Evolutionary conservation across 2,888 invertebrate genomes (phyloP).

Genomic region (Eueremaeus valkanovi): DNA sequence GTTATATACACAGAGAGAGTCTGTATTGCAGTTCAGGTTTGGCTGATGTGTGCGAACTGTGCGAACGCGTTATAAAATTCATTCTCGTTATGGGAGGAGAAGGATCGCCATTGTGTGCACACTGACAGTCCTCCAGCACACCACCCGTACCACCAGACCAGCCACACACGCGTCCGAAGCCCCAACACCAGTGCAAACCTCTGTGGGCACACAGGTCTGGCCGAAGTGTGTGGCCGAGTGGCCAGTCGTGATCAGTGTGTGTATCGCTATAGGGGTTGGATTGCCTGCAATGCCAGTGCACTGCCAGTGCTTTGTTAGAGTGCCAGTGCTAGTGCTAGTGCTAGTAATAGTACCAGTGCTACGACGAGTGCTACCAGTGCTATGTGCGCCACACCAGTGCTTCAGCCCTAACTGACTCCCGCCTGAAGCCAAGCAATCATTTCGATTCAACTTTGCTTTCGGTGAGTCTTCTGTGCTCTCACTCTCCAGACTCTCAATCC

Average conservation of each 20-base stretch:
- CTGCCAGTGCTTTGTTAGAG: not conserved
- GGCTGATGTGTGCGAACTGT: not conserved
- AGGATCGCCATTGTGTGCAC: conserved; percentile 30
- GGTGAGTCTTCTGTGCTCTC: not conserved
- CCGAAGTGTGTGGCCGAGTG: too few species aligned
- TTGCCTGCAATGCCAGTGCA: too few species aligned
- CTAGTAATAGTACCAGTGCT: not conserved
- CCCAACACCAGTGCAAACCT: too few species aligned
- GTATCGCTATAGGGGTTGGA: too few species aligned
- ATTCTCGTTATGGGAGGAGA: conserved; percentile 30
- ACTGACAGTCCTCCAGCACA: too few species aligned
- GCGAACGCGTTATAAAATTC: conserved; percentile 14
- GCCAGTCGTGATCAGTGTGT: too few species aligned
- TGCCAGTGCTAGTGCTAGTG: not conserved
- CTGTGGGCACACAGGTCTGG: too few species aligned
- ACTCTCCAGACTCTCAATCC: not conserved
- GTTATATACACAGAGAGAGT: not conserved
- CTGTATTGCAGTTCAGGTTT: conserved; percentile 7
- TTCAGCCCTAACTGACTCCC: conserved; percentile 4
- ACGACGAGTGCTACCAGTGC: not conserved
- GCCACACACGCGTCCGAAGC: too few species aligned
- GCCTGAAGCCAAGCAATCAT: conserved; percentile 25
- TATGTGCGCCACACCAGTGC: not conserved
- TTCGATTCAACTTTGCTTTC: conserved; percentile 21
- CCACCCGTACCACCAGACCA: too few species aligned